Conservation (phyloP, 2,113 vertebrate genomes). For the Bostrychus sinensis region DNA sequence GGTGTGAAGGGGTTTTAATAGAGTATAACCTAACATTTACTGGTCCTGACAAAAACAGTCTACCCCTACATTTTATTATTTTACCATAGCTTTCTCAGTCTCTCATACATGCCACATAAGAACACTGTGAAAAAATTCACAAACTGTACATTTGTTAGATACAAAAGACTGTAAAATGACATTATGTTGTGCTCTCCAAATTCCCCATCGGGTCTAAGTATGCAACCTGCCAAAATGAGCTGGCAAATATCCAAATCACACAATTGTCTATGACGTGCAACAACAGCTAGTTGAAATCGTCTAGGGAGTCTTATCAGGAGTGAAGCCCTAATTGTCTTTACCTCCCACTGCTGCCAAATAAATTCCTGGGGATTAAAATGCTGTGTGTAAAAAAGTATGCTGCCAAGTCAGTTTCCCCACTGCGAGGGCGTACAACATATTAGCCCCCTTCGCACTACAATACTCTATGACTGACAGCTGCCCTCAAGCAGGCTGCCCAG, state of each 20-base stretch:
- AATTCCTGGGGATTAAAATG: slow-evolving; percentile 32
- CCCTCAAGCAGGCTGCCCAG: slow-evolving; percentile 35
- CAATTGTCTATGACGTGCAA: slow-evolving; percentile 12
- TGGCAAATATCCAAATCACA: slow-evolving; percentile 28
- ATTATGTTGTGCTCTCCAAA: not conserved
- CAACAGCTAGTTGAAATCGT: slow-evolving; percentile 22
- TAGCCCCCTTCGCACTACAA: slow-evolving; percentile 63
- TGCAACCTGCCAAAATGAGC: not conserved
- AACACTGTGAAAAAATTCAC: too few relatives aligned
- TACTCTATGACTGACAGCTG: slow-evolving; percentile 65
- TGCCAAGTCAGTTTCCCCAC: slow-evolving; percentile 50
- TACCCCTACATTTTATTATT: too few relatives aligned
- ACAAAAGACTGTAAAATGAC: too few relatives aligned
- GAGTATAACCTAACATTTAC: too few relatives aligned
- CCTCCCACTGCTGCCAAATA: slow-evolving; percentile 54
- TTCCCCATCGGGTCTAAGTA: not conserved
- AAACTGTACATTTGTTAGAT: too few relatives aligned
- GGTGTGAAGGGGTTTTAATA: too few relatives aligned
- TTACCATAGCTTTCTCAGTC: too few relatives aligned
- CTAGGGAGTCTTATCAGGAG: slow-evolving; percentile 35
- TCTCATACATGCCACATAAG: too few relatives aligned
- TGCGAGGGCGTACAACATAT: slow-evolving; percentile 65
- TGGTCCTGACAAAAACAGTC: too few relatives aligned
- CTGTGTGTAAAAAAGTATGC: slow-evolving; percentile 39
- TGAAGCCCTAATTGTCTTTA: slow-evolving; percentile 45